Conservation (phyloP, 1,140 invertebrate species). For the Antheraea pernyi region DNA sequence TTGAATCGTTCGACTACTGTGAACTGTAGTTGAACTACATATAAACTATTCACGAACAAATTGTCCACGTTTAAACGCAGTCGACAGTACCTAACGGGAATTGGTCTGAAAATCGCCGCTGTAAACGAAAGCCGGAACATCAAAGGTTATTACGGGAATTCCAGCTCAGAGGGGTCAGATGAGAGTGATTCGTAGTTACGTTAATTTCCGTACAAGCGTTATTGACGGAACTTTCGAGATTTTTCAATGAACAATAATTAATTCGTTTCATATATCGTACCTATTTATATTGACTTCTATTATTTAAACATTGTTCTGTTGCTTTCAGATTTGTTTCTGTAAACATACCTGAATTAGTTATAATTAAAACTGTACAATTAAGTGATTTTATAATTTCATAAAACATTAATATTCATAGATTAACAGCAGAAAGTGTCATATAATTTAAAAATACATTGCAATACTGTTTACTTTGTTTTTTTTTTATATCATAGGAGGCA, state of each 20-base stretch:
- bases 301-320: too few relatives aligned
- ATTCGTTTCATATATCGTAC: too few relatives aligned
- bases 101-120: background rate
- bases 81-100: background rate
- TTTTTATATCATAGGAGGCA: too few relatives aligned
- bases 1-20: background rate
- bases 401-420: too few relatives aligned
- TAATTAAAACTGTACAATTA: too few relatives aligned
- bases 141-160: constrained; percentile 4
- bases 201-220: constrained; percentile 5
- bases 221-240: background rate
- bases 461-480: too few relatives aligned
- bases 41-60: background rate
- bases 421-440: too few relatives aligned
- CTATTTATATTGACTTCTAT: too few relatives aligned
- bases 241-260: background rate
- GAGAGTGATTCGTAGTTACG: background rate
- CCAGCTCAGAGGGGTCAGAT: constrained; percentile 3
- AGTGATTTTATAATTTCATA: too few relatives aligned
- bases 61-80: background rate
- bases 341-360: too few relatives aligned
- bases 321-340: too few relatives aligned
- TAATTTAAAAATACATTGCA: too few relatives aligned
- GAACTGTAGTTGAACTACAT: background rate
- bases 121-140: constrained; percentile 6